Percentiles rank a stretch among this genome's conserved stretches.
Conservation (phyloP, 2,113 vertebrate species). For the Pituophis catenifer region DNA sequence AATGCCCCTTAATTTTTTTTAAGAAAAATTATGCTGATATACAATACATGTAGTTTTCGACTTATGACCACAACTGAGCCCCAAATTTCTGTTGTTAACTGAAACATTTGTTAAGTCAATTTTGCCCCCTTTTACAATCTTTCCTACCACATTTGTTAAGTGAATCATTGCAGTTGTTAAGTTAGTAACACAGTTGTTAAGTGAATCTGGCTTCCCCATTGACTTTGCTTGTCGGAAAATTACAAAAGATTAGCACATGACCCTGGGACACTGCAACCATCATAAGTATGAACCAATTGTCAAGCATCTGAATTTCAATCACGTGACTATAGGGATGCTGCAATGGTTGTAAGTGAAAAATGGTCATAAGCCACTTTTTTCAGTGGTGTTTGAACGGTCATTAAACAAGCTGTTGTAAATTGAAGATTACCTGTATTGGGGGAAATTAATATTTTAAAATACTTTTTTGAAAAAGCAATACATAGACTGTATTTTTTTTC, state of each 20-base stretch:
- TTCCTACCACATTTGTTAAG: background rate
- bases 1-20: background rate
- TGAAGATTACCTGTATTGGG: background rate
- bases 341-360: too few relatives aligned
- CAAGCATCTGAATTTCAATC: too few relatives aligned
- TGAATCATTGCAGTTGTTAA: background rate
- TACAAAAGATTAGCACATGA: too few relatives aligned
- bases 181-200: background rate
- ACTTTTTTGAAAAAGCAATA: background rate
- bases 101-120: background rate
- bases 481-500: background rate
- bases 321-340: too few relatives aligned
- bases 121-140: background rate
- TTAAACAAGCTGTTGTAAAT: too few relatives aligned
- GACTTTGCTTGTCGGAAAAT: background rate
- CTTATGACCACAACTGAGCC: too few relatives aligned
- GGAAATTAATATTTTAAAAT: background rate
- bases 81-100: background rate
- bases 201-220: background rate
- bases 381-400: too few relatives aligned
- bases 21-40: background rate
- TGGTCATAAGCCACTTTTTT: too few relatives aligned
- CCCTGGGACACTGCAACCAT: too few relatives aligned
- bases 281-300: too few relatives aligned
- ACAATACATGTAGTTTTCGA: background rate